Percentiles rank a stretch among this genome's conserved stretches.
phyloP scores from a whole-genome alignment of 2,113 vertebrate genomes.

The Lucifuga dentata region DNA sequence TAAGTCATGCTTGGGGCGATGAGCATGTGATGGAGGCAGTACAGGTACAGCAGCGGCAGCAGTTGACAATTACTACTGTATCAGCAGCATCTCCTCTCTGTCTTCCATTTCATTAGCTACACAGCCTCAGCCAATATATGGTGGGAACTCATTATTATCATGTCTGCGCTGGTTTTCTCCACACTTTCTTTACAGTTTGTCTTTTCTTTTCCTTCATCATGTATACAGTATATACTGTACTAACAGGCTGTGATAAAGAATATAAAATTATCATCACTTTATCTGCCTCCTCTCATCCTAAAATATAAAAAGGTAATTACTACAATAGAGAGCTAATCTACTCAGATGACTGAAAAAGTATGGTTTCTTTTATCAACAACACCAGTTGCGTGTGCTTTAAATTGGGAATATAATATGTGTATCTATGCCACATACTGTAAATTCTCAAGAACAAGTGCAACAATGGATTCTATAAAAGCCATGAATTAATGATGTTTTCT shows the following conservation, averaged over 20 bases:
- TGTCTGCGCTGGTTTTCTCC: neutral
- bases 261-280: neutral
- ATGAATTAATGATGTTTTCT: constrained; percentile 37
- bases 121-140: constrained; percentile 35
- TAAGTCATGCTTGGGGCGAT: constrained; percentile 44
- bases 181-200: too few species aligned
- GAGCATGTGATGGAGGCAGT: constrained; percentile 51
- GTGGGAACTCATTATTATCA: constrained; percentile 15
- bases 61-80: constrained; percentile 69
- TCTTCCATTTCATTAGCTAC: constrained; percentile 64
- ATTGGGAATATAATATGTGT: neutral
- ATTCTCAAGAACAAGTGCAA: too few species aligned
- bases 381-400: neutral
- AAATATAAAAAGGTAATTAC: too few species aligned
- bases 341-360: neutral
- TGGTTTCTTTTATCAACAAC: neutral
- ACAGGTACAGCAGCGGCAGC: constrained; percentile 57
- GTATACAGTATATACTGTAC: constrained; percentile 17
- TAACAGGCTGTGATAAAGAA: constrained; percentile 39
- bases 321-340: too few species aligned
- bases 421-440: constrained; percentile 8
- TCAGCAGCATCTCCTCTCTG: constrained; percentile 58
- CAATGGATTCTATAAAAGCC: neutral
- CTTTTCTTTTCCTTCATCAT: constrained; percentile 34
- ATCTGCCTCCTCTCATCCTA: too few species aligned